Base-by-base conservation (phyloP, 2,888 invertebrate species). In the Dryocosmus kuriphilus region DNA sequence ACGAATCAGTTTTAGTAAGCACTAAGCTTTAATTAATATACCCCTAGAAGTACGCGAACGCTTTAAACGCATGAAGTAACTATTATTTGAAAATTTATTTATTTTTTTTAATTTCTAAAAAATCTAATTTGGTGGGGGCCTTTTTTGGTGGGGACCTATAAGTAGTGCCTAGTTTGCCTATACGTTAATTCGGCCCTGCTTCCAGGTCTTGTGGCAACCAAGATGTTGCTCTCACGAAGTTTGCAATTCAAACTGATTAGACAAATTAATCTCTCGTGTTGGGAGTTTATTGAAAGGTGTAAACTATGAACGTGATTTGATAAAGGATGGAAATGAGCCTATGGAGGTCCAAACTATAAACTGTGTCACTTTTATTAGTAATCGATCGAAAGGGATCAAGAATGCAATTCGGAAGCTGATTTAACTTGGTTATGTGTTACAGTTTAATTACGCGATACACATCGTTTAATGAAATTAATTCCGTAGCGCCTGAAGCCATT, bases 401-500 rank as follows among this genome's bases (percentile, higher is more conserved):
- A 57, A 24, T 57, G 57, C 57, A 9, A 63, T n/a, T 63, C 32
- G 19, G 32, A 35, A 9, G 32, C 19, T 63, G 35, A 11, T 19
- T 63, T 63, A n/a, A n/a, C 32, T 63, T 9, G 4, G 30, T 63
- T 63, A 63, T 63, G 19, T 4, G 22, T 32, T 27, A 57, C 35
- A 63, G 32, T 63, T 63, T 63, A 35, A 63, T 63, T 63, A 63
- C 30, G 32, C 35, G 63, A 11, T 63, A 63, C 32, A 63, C 32
- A 30, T 62, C 32, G 9, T 63, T 63, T 63, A 63, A 63, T 63
- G n/a, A 32, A 63, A 63, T 63, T 63, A 63, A 35, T 63, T 35
- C 63, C 63, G 32, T 35, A 32, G 63, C n/a, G 63, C 35, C 32
- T 35, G 22, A 63, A 63, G 63, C 63, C n/a, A 35, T 63, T 63